Base-by-base conservation (phyloP, 2,888 invertebrate species). In the Atherix ibis region DNA sequence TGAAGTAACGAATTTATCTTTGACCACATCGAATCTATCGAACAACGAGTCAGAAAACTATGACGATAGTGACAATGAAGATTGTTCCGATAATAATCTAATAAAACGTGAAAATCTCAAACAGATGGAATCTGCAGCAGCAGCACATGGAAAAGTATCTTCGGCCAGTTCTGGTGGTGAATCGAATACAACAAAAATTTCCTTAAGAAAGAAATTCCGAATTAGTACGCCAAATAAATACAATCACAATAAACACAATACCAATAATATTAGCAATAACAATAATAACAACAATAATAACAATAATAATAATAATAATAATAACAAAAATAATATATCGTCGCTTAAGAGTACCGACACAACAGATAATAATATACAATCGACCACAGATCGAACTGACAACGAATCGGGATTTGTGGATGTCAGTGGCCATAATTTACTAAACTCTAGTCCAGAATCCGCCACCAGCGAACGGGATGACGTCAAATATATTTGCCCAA, bases 401-500 rank as follows among this genome's bases (percentile, higher is more conserved):
- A 52, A 53, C 38, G 58, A 58, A 35, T 58, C 58, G n/a, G 58
- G 58, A 22, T 58, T 58, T 32, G 53, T 60, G 19, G 58, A 58
- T 40, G 49, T 51, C 40, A 58, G 56, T 42, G 46, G 44, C 17
- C 3, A 22, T 18, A 29, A 35, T 36, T 40, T 34, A 35, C 39
- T 18, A 34, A 42, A 18, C 36, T 58, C 57, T 27, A 58, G 57
- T 35, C 56, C 57, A 14, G 57, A 58, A 24, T 55, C 58, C 18
- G 52, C 54, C 36, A 50, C 53, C 15, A 52, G 53, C 15, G 59
- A 56, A 34, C 54, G 59, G 19, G 39, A 42, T 38, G 35, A 45
- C 31, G 37, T 56, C 50, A 56, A 61, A 40, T 74, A 67, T 51
- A 55, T 68, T 29, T 78, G 78, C 50, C 74, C 75, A 13, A 70